Percentiles rank a stretch among this genome's conserved stretches.
phyloP scores from a whole-genome alignment of 1,140 invertebrate species.

The Choristoneura fumiferana region DNA sequence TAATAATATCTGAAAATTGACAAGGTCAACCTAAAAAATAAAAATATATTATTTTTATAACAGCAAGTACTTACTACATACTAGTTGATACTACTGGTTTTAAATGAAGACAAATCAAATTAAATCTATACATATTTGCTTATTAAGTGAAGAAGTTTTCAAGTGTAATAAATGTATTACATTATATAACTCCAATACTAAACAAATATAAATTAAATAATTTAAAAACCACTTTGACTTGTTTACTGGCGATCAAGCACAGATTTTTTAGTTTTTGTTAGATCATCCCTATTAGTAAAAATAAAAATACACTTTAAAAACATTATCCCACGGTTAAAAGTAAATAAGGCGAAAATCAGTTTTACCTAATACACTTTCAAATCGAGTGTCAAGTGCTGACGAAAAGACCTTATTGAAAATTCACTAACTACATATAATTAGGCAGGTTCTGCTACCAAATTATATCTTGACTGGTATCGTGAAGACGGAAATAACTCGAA shows the following conservation, averaged over 20 bases:
- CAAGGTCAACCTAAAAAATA: conserved; percentile 72
- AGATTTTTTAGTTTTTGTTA: too few species aligned
- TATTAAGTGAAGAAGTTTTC: too few species aligned
- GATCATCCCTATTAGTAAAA: conserved; percentile 5
- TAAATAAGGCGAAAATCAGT: too few species aligned
- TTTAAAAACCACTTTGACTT: too few species aligned
- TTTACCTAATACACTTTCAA: too few species aligned
- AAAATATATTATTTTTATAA: conserved; percentile 74
- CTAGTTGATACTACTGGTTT: conserved; percentile 50
- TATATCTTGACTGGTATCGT: neutral
- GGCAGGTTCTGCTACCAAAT: conserved; percentile 29
- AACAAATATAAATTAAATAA: conserved; percentile 21
- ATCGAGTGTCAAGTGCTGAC: conserved; percentile 9
- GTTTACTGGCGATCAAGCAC: too few species aligned
- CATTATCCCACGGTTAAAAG: too few species aligned
- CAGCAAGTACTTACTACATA: conserved; percentile 58
- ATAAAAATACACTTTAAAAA: too few species aligned
- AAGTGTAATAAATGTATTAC: too few species aligned
- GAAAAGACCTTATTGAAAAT: conserved; percentile 49
- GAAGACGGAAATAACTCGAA: neutral
- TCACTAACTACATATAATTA: conserved; percentile 45
- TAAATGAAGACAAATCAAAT: conserved; percentile 27
- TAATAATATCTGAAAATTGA: conserved; percentile 67
- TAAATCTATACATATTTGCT: conserved; percentile 14
- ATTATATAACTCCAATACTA: neutral